Conservation (phyloP, 2,797 vertebrate species). For the Clarias pachynema region DNA sequence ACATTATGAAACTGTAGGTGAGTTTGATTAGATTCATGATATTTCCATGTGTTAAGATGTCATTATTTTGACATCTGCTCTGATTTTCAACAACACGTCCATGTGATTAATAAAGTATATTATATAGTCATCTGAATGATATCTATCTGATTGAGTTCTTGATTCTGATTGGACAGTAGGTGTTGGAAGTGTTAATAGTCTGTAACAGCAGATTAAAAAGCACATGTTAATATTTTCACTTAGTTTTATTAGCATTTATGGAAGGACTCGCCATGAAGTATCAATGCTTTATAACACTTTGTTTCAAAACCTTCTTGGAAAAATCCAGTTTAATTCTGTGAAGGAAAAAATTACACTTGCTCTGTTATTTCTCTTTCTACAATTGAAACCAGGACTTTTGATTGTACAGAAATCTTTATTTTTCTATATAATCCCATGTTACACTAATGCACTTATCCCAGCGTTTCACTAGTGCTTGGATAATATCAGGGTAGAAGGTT, state of each 20-base stretch:
- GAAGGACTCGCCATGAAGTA: not conserved
- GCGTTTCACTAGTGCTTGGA: too few relatives aligned
- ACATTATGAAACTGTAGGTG: too few relatives aligned
- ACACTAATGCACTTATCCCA: too few relatives aligned
- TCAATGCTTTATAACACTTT: not conserved
- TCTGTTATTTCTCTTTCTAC: not conserved
- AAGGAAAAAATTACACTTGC: not conserved
- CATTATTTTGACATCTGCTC: too few relatives aligned
- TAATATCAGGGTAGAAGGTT: too few relatives aligned
- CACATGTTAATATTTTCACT: not conserved
- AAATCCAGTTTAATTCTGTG: too few relatives aligned
- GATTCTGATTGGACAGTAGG: not conserved
- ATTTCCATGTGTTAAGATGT: too few relatives aligned
- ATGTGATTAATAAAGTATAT: not conserved
- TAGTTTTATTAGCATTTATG: not conserved
- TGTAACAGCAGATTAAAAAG: not conserved
- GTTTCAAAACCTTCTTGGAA: not conserved
- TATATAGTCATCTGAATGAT: not conserved
- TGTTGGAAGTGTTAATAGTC: not conserved
- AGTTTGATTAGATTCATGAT: too few relatives aligned
- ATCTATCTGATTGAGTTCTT: not conserved
- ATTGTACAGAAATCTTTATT: too few relatives aligned
- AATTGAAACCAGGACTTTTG: too few relatives aligned
- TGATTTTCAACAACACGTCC: not conserved
- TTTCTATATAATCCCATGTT: too few relatives aligned